A percentile compares a stretch with the other conserved stretches of the same genome.
Conservation (phyloP, 1,140 invertebrate genomes). For the Hylaeus anthracinus region DNA sequence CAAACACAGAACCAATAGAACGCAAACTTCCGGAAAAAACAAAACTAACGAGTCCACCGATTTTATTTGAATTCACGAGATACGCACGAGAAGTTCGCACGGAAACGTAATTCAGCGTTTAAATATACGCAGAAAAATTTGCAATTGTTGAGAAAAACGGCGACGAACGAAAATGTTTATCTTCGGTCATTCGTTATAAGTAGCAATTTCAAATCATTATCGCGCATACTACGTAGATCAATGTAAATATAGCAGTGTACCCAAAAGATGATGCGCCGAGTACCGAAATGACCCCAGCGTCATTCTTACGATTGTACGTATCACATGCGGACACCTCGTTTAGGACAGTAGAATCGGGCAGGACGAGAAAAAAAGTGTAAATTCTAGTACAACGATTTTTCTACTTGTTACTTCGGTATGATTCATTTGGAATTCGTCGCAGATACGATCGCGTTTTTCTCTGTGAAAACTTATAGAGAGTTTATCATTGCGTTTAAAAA, state of each 20-base stretch:
- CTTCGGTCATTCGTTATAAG: neutral
- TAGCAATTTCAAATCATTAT: constrained; percentile 40
- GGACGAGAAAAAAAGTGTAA: constrained; percentile 15
- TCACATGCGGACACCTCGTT: constrained; percentile 27
- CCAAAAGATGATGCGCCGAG: constrained; percentile 59
- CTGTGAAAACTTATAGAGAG: neutral
- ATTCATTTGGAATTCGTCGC: neutral
- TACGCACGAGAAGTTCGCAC: neutral
- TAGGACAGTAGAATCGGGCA: constrained; percentile 11
- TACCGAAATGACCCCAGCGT: constrained; percentile 66
- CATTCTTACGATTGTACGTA: constrained; percentile 53
- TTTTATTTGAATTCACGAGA: neutral
- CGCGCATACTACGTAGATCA: constrained; percentile 58
- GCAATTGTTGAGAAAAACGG: neutral
- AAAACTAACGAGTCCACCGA: neutral
- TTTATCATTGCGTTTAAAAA: constrained; percentile 33
- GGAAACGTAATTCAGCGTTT: neutral
- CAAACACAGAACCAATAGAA: neutral
- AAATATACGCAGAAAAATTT: neutral
- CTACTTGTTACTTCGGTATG: neutral
- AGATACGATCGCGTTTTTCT: neutral
- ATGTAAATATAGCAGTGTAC: constrained; percentile 39
- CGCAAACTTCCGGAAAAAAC: constrained; percentile 26
- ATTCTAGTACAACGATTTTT: neutral
- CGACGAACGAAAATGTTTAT: neutral